Conservation (phyloP, 2,888 invertebrate species). For the Chalcis sispes region DNA sequence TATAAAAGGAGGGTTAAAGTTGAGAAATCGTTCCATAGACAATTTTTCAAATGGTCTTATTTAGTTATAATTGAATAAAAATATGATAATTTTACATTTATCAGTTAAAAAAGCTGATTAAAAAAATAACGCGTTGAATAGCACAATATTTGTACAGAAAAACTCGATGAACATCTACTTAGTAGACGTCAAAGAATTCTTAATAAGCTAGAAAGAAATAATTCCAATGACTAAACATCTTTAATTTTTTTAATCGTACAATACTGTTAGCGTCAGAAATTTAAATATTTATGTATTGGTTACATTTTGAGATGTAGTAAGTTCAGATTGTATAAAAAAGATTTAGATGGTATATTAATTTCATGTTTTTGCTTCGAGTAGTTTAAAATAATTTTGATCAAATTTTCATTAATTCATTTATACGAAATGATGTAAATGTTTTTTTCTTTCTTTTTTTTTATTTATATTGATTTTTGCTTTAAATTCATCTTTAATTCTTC, state of each 20-base stretch:
- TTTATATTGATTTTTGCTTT: no score
- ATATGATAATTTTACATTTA: constrained; percentile 15
- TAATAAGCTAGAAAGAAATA: constrained; percentile 34
- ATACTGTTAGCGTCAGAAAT: constrained; percentile 25
- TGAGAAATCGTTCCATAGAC: background rate
- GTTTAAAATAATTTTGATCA: no score
- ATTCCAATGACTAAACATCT: background rate
- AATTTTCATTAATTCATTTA: no score
- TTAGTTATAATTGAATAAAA: constrained; percentile 10
- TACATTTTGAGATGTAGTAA: background rate
- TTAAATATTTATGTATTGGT: constrained; percentile 27
- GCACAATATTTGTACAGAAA: constrained; percentile 10
- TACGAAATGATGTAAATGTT: no score
- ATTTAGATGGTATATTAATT: no score
- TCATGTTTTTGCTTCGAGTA: no score
- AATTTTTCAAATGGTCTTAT: background rate
- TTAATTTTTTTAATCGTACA: constrained; percentile 18
- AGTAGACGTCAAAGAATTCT: constrained; percentile 30
- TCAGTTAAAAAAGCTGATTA: background rate
- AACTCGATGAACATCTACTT: constrained; percentile 30
- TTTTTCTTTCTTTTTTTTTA: no score
- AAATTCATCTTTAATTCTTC: no score
- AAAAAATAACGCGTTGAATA: constrained; percentile 8
- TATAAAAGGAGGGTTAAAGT: no score
- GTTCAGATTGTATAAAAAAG: background rate